These are phyloP conservation scores for Ceyx margarethae DNA, from an alignment of 2,113 vertebrate species.

Conservation along the genomic window DNA sequence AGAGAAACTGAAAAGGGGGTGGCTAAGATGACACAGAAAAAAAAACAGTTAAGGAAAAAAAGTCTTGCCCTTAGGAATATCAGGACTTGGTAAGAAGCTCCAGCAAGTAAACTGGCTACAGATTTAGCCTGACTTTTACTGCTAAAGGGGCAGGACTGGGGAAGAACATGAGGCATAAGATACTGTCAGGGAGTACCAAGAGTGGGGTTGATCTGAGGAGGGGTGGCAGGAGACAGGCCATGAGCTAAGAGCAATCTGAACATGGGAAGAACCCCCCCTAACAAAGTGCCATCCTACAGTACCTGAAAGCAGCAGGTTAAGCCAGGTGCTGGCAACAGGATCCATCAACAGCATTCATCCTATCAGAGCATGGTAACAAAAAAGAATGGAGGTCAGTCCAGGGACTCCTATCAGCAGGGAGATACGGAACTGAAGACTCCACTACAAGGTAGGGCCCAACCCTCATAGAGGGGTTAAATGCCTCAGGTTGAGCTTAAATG, in stretches of 20 bases:
- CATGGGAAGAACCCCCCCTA: accelerated
- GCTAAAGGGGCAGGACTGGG: not conserved
- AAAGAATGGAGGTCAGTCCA: not conserved
- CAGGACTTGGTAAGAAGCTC: not conserved
- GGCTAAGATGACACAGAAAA: not conserved
- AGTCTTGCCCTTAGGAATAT: not conserved
- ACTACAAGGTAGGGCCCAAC: not conserved
- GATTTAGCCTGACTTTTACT: too few relatives aligned
- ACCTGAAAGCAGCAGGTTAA: not conserved
- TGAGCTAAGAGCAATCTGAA: not conserved
- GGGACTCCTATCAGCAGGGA: not conserved
- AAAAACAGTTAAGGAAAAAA: not conserved
- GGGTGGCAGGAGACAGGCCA: accelerated
- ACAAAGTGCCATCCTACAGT: not conserved
- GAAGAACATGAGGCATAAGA: not conserved
- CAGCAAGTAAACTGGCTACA: not conserved
- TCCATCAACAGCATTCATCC: not conserved
- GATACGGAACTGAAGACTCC: accelerated
- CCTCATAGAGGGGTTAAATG: not conserved
- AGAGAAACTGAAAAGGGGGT: not conserved
- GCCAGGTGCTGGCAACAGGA: not conserved
- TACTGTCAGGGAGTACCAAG: not conserved
- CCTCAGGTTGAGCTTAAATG: not conserved
- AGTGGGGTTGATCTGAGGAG: not conserved
- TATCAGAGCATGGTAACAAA: accelerated